Conservation (phyloP, 2,113 vertebrate species). For the Illadopsis cleaveri region DNA sequence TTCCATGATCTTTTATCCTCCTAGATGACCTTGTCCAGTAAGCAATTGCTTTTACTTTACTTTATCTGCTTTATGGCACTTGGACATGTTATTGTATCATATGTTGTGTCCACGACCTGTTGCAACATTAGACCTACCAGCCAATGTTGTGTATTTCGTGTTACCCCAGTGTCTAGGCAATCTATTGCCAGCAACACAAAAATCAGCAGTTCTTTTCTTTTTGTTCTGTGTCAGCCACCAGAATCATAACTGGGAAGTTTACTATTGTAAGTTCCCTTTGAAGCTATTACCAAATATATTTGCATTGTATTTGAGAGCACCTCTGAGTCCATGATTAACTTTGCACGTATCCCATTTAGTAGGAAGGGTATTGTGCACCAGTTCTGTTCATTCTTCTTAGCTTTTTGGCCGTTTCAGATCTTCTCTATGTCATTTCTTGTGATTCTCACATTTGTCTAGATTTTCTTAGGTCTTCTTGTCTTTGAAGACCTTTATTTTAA, state of each 20-base stretch:
- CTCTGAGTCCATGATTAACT: not conserved
- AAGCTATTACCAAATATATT: not conserved
- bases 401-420: not conserved
- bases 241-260: not conserved
- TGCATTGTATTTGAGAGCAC: not conserved
- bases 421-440: accelerated
- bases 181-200: not conserved
- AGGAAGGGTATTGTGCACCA: not conserved
- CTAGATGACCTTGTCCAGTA: not conserved
- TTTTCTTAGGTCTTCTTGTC: not conserved
- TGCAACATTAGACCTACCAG: not conserved
- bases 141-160: not conserved
- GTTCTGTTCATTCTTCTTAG: not conserved
- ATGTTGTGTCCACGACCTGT: not conserved
- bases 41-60: not conserved
- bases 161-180: not conserved
- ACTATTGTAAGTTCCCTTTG: not conserved
- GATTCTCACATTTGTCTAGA: not conserved
- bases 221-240: not conserved
- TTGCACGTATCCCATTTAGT: not conserved
- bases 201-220: not conserved
- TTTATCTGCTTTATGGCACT: not conserved
- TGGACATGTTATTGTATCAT: not conserved
- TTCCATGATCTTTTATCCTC: not conserved
- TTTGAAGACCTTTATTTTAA: not conserved